Evolutionary conservation across 2,113 vertebrate species (phyloP).

Genomic region (Microtus richardsoni): DNA sequence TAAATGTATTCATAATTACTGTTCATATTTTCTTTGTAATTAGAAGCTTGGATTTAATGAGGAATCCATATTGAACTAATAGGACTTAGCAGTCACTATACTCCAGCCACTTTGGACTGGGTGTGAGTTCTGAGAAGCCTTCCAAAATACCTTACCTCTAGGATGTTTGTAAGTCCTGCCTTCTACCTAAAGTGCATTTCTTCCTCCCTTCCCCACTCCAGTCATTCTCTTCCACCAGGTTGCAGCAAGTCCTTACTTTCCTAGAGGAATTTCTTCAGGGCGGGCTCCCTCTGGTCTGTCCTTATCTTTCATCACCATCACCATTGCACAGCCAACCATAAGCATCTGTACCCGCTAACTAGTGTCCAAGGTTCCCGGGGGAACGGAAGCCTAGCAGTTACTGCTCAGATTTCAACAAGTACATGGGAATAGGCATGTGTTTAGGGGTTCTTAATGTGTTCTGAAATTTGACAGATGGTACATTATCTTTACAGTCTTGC

Average conservation of each 20-base stretch:
- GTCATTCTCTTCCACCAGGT: background rate
- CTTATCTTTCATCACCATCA: background rate
- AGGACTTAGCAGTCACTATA: background rate
- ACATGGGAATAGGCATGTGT: background rate
- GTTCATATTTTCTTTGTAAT: background rate
- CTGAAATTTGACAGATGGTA: background rate
- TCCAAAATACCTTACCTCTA: background rate
- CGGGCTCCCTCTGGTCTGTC: too few species aligned
- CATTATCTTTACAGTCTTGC: background rate
- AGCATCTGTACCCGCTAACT: background rate
- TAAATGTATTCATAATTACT: background rate
- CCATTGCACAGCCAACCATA: background rate
- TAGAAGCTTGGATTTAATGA: background rate
- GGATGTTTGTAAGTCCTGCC: background rate
- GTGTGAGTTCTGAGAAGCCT: background rate
- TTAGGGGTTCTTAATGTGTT: background rate
- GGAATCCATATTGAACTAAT: background rate
- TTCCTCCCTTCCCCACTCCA: background rate
- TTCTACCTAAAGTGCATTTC: background rate
- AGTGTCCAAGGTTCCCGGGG: background rate
- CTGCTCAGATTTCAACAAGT: background rate
- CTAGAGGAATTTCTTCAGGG: background rate
- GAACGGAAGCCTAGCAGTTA: background rate
- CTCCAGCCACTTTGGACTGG: background rate
- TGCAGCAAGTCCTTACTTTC: background rate